Evolutionary conservation across 2,113 vertebrate genomes (phyloP).

Genomic region (Neodon shergylaensis): DNA sequence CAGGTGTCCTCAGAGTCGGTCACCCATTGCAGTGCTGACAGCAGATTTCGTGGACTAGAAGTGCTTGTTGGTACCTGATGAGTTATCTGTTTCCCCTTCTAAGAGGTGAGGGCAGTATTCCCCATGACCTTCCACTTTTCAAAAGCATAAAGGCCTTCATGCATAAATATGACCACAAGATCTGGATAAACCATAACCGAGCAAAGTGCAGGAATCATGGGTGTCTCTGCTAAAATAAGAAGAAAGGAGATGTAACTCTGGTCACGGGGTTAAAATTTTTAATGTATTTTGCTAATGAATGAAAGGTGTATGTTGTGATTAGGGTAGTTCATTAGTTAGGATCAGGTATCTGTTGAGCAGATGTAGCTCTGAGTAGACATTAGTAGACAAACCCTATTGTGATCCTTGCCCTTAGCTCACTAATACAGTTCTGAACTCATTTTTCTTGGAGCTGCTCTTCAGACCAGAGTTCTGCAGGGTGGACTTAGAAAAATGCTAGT

Average conservation of each 20-base stretch:
- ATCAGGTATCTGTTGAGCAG: slow-evolving; percentile 31
- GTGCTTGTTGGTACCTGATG: not conserved
- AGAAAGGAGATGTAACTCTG: slow-evolving; percentile 8
- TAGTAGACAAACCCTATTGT: not conserved
- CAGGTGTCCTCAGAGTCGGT: not conserved
- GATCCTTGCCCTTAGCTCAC: not conserved
- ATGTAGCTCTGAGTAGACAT: slow-evolving; percentile 3
- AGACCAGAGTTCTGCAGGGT: not conserved
- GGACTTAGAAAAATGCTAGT: not conserved
- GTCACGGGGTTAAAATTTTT: slow-evolving; percentile 31
- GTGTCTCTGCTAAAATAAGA: not conserved
- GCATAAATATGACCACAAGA: not conserved
- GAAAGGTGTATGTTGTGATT: not conserved
- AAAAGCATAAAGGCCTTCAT: not conserved
- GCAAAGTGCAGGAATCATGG: not conserved
- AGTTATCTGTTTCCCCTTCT: not conserved
- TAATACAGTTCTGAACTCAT: slow-evolving; percentile 7
- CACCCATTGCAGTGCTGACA: not conserved
- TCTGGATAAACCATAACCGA: not conserved
- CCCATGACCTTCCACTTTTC: not conserved
- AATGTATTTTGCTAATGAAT: slow-evolving; percentile 37
- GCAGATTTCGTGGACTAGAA: not conserved
- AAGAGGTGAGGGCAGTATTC: not conserved
- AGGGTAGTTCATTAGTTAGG: not conserved
- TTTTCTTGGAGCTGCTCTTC: not conserved